phyloP scores from a whole-genome alignment of 2,888 invertebrate genomes.

The Meta bourneti region DNA sequence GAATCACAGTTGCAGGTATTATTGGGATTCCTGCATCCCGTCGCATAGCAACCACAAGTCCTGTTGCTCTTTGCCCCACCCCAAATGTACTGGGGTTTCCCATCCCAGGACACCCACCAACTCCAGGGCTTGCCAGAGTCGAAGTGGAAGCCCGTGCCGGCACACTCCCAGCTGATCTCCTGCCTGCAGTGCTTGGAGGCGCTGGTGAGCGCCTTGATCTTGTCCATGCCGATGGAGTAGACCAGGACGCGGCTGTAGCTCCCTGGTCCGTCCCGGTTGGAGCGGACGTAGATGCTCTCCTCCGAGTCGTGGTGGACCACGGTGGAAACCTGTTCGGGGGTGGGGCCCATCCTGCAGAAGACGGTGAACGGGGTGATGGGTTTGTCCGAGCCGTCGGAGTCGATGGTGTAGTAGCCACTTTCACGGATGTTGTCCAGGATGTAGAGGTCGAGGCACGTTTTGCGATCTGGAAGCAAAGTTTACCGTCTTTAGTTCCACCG shows the following conservation, averaged over 20 bases:
- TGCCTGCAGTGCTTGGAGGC: slow-evolving; percentile 78
- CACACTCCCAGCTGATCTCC: slow-evolving; percentile 78
- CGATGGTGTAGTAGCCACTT: slow-evolving; percentile 78
- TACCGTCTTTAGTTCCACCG: no score
- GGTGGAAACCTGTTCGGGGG: slow-evolving; percentile 74
- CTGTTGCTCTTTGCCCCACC: slow-evolving; percentile 75
- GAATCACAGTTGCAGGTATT: slow-evolving; percentile 78
- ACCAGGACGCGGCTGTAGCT: slow-evolving; percentile 77
- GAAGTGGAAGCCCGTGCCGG: slow-evolving; percentile 78
- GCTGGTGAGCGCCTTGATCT: slow-evolving; percentile 77
- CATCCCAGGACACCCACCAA: slow-evolving; percentile 76
- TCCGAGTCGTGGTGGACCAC: slow-evolving; percentile 79
- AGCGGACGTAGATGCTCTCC: slow-evolving; percentile 78
- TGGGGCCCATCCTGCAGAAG: slow-evolving; percentile 76
- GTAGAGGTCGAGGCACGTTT: slow-evolving; percentile 77
- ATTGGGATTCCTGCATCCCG: slow-evolving; percentile 51
- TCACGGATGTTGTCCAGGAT: slow-evolving; percentile 75
- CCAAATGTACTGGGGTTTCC: slow-evolving; percentile 77
- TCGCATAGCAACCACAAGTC: slow-evolving; percentile 77
- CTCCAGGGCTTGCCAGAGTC: slow-evolving; percentile 74
- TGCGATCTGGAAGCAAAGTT: slow-evolving; percentile 41
- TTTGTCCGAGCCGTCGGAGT: slow-evolving; percentile 77
- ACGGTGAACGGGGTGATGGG: slow-evolving; percentile 78
- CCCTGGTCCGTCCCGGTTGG: slow-evolving; percentile 77
- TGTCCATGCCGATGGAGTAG: slow-evolving; percentile 77